phyloP scores from a whole-genome alignment of 2,113 vertebrate species.

The Delphinapterus leucas region DNA sequence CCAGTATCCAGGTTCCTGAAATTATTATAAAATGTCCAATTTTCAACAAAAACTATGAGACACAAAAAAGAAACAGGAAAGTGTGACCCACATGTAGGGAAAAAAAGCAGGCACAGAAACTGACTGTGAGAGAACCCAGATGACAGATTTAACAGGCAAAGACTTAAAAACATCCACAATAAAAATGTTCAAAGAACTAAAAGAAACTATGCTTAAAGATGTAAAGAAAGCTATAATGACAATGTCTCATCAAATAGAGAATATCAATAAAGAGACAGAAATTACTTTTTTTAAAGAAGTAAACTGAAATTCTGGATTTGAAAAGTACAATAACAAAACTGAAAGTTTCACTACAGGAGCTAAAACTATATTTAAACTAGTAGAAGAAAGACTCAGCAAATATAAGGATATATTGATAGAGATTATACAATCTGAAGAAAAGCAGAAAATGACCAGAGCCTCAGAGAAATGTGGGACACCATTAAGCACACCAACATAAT shows the following conservation, averaged over 20 bases:
- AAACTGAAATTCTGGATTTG: background rate
- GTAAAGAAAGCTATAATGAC: background rate
- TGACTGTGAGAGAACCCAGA: background rate
- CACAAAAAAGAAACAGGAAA: background rate
- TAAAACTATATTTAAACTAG: background rate
- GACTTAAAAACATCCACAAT: background rate
- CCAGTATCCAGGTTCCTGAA: background rate
- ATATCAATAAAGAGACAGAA: background rate
- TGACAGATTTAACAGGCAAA: background rate
- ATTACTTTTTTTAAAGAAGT: background rate
- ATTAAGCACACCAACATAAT: background rate
- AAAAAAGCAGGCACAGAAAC: background rate
- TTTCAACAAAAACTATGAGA: background rate
- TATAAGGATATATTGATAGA: background rate
- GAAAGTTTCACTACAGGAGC: background rate
- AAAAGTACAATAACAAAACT: background rate
- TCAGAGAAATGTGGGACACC: background rate
- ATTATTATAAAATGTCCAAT: background rate
- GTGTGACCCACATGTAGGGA: background rate
- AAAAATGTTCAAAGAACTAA: background rate
- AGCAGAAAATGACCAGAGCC: background rate
- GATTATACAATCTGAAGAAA: background rate
- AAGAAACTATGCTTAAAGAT: background rate
- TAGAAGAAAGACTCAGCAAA: background rate
- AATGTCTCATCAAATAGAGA: background rate